phyloP scores from a whole-genome alignment of 2,113 vertebrate species.

The Prionailurus bengalensis region DNA sequence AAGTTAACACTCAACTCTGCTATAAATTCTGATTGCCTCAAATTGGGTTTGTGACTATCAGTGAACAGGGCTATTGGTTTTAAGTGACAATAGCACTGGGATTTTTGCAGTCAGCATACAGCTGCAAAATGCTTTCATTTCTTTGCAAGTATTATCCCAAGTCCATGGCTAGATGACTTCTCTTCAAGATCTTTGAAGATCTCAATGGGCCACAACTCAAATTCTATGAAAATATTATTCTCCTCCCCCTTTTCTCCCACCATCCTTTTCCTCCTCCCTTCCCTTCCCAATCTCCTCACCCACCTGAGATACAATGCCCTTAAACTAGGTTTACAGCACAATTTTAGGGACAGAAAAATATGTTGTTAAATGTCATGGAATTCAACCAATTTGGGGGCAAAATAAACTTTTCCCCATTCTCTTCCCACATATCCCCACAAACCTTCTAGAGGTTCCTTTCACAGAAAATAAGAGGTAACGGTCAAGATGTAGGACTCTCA shows the following conservation, averaged over 20 bases:
- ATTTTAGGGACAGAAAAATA: conserved; percentile 21
- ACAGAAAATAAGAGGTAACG: conserved; percentile 54
- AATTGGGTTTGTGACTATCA: not conserved
- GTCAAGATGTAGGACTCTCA: not conserved
- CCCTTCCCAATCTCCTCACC: conserved; percentile 18
- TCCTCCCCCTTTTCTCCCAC: not conserved
- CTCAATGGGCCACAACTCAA: conserved; percentile 56
- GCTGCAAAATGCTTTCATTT: conserved; percentile 59
- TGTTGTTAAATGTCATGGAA: conserved; percentile 40
- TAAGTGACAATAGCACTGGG: not conserved
- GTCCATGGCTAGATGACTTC: conserved; percentile 25
- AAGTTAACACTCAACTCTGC: conserved; percentile 5
- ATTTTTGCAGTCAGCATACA: conserved; percentile 19
- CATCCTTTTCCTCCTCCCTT: not conserved
- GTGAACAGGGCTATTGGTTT: conserved; percentile 25
- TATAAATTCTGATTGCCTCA: conserved; percentile 44
- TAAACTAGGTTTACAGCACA: conserved; percentile 43
- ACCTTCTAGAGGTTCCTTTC: not conserved
- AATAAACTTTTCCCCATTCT: not conserved
- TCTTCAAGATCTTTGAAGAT: conserved; percentile 11
- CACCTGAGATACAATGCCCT: conserved; percentile 39
- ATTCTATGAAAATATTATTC: conserved; percentile 47
- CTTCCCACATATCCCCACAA: not conserved
- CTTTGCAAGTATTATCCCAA: conserved; percentile 53
- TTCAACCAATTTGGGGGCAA: not conserved